These are phyloP conservation scores for Drosophila nannoptera DNA, from an alignment of 1,140 invertebrate species.

Conservation along the genomic window DNA sequence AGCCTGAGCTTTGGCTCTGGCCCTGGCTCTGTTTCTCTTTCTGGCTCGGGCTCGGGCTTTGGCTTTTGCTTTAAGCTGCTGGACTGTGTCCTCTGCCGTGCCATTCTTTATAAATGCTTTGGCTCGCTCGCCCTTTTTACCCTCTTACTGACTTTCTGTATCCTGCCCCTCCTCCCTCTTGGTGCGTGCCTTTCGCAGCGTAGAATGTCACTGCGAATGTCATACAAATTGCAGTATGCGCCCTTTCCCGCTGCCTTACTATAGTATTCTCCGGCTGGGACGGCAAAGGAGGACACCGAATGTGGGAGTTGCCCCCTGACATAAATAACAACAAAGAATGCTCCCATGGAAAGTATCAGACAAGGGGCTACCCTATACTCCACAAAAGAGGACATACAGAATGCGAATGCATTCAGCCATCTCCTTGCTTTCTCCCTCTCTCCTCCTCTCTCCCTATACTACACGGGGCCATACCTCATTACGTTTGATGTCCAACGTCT, in stretches of 20 bases:
- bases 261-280: not conserved
- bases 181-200: not conserved
- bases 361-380: not conserved
- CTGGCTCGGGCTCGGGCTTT: no score
- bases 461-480: no score
- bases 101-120: conserved; percentile 46
- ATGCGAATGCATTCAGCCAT: no score
- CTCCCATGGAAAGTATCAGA: not conserved
- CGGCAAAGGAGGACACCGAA: not conserved
- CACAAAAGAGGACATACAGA: not conserved
- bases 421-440: no score
- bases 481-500: no score
- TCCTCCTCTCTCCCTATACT: no score
- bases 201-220: conserved; percentile 63
- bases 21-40: not conserved
- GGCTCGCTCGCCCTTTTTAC: not conserved
- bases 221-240: conserved; percentile 59
- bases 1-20: not conserved
- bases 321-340: conserved; percentile 27
- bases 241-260: not conserved
- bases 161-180: not conserved
- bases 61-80: conserved; percentile 4
- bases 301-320: conserved; percentile 27
- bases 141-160: not conserved
- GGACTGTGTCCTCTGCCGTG: conserved; percentile 11